These are phyloP conservation scores for Abscondita cerata DNA, from an alignment of 2,888 invertebrate genomes.

Conservation along the genomic window DNA sequence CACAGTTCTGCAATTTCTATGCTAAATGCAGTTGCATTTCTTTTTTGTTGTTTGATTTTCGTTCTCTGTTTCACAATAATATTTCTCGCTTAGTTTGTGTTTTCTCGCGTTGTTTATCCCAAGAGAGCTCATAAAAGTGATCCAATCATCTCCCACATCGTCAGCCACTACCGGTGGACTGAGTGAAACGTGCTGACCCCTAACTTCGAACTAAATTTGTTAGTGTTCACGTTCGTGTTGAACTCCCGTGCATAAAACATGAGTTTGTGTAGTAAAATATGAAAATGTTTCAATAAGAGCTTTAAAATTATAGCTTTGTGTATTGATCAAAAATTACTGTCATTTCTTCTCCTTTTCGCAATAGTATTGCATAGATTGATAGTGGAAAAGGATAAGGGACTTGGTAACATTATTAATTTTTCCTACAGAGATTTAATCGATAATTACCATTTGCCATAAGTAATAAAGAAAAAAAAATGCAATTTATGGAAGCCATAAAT, in stretches of 20 bases:
- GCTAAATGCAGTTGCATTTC: constrained; percentile 46
- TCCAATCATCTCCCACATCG: constrained; percentile 61
- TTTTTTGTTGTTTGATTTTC: constrained; percentile 25
- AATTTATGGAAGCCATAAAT: no score
- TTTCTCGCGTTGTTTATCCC: constrained; percentile 58
- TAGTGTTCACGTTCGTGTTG: constrained; percentile 45
- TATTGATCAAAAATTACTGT: no score
- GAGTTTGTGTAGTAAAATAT: constrained; percentile 22
- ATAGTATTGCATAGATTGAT: no score
- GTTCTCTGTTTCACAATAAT: constrained; percentile 28
- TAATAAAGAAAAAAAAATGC: no score
- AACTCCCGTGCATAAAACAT: constrained; percentile 42
- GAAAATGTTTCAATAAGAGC: constrained; percentile 28
- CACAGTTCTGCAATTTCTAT: constrained; percentile 41
- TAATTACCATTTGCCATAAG: no score
- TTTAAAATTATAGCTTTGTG: constrained; percentile 23
- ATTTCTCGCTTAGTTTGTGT: constrained; percentile 47
- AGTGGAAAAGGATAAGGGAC: no score
- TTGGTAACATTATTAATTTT: no score
- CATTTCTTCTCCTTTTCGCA: no score
- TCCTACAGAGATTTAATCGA: no score
- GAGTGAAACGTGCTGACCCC: constrained; percentile 45
- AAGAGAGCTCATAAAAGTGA: constrained; percentile 62
- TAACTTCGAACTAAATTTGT: constrained; percentile 48
- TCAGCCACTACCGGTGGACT: constrained; percentile 45